A percentile compares a stretch with the other conserved stretches of the same genome.
Evolutionary conservation across 2,888 invertebrate species (phyloP).

Genomic region (Blera fallax): DNA sequence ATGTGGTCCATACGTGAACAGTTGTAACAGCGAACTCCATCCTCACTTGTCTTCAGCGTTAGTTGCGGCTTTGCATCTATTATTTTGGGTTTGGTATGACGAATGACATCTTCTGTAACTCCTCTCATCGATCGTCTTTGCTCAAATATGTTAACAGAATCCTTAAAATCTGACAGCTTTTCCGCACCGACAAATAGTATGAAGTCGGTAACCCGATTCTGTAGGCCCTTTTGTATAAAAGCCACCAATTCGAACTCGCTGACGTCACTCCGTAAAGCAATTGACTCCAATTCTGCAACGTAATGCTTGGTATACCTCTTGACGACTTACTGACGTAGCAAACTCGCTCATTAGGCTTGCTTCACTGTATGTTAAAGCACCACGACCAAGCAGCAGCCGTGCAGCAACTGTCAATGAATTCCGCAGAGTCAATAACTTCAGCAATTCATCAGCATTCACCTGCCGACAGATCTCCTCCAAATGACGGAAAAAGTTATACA

Average conservation of each 20-base stretch:
- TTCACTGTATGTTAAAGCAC: conserved; percentile 42
- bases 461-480: conserved; percentile 50
- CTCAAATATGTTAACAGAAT: conserved; percentile 8
- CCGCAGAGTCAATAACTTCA: conserved; percentile 52
- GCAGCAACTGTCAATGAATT: conserved; percentile 51
- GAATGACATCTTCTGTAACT: neutral
- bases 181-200: neutral
- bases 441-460: conserved; percentile 47
- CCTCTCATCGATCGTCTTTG: neutral
- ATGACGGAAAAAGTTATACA: neutral
- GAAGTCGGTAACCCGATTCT: conserved; percentile 43
- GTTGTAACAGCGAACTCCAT: conserved; percentile 14
- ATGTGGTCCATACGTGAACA: conserved; percentile 30
- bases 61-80: neutral
- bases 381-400: conserved; percentile 43
- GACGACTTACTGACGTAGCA: conserved; percentile 8
- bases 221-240: conserved; percentile 56
- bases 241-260: conserved; percentile 58
- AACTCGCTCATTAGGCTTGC: conserved; percentile 3
- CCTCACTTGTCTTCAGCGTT: conserved; percentile 6
- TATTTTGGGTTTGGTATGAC: conserved; percentile 2
- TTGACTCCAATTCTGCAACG: conserved; percentile 57
- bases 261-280: conserved; percentile 46
- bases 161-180: conserved; percentile 4
- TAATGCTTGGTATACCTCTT: conserved; percentile 36